Evolutionary conservation across 1,140 invertebrate species (phyloP).

Genomic region (Aphelinus atriplicis): DNA sequence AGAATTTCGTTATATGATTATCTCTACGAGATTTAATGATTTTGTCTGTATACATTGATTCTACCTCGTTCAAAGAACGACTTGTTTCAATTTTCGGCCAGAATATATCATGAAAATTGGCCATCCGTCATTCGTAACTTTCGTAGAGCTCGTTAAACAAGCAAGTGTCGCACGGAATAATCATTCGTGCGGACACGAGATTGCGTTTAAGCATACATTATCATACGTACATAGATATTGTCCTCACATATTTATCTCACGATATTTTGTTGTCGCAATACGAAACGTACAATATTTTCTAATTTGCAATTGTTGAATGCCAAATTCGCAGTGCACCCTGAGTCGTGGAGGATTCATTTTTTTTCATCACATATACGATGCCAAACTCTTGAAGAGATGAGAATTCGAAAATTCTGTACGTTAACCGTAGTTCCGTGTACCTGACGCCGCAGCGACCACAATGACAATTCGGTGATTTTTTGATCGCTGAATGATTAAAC

Average conservation of each 20-base stretch:
- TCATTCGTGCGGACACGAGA: not conserved
- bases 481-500: constrained; percentile 33
- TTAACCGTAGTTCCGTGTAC: constrained; percentile 52
- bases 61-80: no score
- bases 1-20: no score
- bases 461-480: constrained; percentile 41
- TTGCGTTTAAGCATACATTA: constrained; percentile 38
- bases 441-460: constrained; percentile 53
- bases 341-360: not conserved
- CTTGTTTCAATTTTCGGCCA: no score
- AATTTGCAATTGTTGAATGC: no score
- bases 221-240: constrained; percentile 43
- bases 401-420: constrained; percentile 25
- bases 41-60: no score
- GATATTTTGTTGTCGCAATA: constrained; percentile 19
- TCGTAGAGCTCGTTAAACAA: no score
- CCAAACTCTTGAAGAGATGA: no score
- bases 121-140: no score
- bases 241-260: constrained; percentile 18
- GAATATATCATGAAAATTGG: no score
- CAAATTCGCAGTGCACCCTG: no score
- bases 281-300: constrained; percentile 29
- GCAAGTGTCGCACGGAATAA: not conserved
- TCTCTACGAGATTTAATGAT: no score
- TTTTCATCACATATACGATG: not conserved